Base-by-base conservation (phyloP, 2,113 vertebrate species). In the Clarias gariepinus region DNA sequence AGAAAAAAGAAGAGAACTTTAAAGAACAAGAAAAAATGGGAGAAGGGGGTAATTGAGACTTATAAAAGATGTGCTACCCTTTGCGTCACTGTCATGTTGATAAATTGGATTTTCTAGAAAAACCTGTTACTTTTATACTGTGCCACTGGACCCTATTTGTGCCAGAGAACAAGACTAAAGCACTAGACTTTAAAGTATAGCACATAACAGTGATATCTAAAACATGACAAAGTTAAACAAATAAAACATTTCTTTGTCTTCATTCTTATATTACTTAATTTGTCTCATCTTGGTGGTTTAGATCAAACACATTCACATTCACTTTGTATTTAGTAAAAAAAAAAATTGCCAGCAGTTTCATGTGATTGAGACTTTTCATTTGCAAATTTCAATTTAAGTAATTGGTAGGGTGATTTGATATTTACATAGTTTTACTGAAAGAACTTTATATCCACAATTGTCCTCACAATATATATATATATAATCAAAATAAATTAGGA, bases 61-160 rank as follows among this genome's bases (percentile, higher is more conserved):
- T 77, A 89, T 15, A n/a, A 90, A 92, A 87, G 92, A 93, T 92
- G 90, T 90, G 90, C 90, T 87, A 89, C 88, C 90, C 92, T 94
- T 95, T 95, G 92, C 93, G 90, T 90, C 90, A 91, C 85, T 90
- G 92, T 89, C 91, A 89, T 84, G 85, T 91, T 92, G 94, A 95
- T 95, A 91, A 95, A 95, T 95, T 90, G 89, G 92, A 52, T 88
- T 89, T 88, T 92, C 88, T 91, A 90, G 91, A 91, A 92, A 89
- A 92, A 83, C 88, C 82, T 41, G 68, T 87, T 93, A 87, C 91
- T 91, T 84, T 92, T 91, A 85, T 89, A 81, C 88, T 90, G 86
- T 92, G 84, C 86, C 89, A 88, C 90, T 93, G 93, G 93, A 94
- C 92, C 91, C 92, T 90, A 84, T 85, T 87, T 89, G 93, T 94